These are phyloP conservation scores for Noturus placidus DNA, from an alignment of 2,113 vertebrate genomes.

Conservation along the genomic window DNA sequence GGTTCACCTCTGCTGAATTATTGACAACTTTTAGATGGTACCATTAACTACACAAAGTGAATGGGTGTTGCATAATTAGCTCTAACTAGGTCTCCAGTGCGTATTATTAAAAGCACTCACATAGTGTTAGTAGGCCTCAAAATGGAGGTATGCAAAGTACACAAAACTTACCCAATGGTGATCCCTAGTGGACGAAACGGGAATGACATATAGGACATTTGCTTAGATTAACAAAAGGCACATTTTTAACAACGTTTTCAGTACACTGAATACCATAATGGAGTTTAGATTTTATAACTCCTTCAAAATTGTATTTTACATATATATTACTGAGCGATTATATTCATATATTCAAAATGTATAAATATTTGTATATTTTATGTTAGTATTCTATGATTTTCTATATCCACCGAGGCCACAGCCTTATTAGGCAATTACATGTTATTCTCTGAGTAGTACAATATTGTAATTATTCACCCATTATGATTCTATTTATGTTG, in stretches of 20 bases:
- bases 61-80: neutral
- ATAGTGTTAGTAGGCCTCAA: neutral
- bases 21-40: neutral
- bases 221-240: neutral
- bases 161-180: constrained; percentile 1
- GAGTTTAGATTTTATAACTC: neutral
- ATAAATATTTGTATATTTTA: neutral
- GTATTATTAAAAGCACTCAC: neutral
- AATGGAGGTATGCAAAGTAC: neutral
- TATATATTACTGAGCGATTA: neutral
- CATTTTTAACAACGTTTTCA: neutral
- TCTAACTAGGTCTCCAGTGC: neutral
- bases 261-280: neutral
- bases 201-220: neutral
- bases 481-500: neutral
- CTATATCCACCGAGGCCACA: neutral
- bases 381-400: neutral
- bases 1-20: neutral
- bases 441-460: neutral
- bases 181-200: neutral
- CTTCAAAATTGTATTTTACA: neutral
- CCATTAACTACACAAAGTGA: neutral
- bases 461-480: neutral
- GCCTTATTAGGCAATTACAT: neutral
- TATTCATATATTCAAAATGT: neutral